Evolutionary conservation across 2,113 vertebrate genomes (phyloP), one percentile per base, ranked within the genome.

Genomic region (Actenoides hombroni): DNA sequence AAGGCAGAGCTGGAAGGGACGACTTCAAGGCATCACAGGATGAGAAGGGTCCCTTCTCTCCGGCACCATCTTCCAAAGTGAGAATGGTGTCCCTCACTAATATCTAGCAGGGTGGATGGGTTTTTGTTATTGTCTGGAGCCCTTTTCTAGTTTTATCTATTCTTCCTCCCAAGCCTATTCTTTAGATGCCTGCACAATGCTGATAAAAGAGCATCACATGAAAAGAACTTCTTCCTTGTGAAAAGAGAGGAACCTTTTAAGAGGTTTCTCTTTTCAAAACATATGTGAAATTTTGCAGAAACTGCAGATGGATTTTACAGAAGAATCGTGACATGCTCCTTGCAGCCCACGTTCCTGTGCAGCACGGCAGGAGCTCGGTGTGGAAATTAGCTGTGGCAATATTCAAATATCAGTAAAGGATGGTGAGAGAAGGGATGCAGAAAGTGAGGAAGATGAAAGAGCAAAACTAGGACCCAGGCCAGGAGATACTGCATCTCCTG

Each of bases 51-150:
- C 29, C 46, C 33, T 65, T 57, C 40, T 54, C 24, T 44, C n/a
- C 65, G 40, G 35, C 77, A n/a, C n/a, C 57, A 29, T 18, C 51
- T 29, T 18, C 74, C 65, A 3, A 2, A 29, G 1, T 1, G 0
- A 46, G 35, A 24, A 19, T 0, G 7, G 14, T 7, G 19, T 4
- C 13, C 53, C 81, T 37, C 51, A 2, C 39, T 14, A 8, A 16
- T 2, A 9, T 4, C n/a, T 70, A 44, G 16, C 64, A 9, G 9
- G 0, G 1, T 2, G 20, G 31, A 21, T 33, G n/a, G 37, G 59
- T 4, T 59, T 63, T 26, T 29, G 6, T n/a, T 10, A 21, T 24
- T 35, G 6, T 14, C 23, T 48, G 10, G 54, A 86, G 21, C 54
- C 65, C 44, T 46, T 74, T 26, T 23, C 61, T 48, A 8, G n/a